These are phyloP conservation scores for Coregonus suidteri DNA, from an alignment of 2,797 vertebrate genomes.

Conservation along the genomic window DNA sequence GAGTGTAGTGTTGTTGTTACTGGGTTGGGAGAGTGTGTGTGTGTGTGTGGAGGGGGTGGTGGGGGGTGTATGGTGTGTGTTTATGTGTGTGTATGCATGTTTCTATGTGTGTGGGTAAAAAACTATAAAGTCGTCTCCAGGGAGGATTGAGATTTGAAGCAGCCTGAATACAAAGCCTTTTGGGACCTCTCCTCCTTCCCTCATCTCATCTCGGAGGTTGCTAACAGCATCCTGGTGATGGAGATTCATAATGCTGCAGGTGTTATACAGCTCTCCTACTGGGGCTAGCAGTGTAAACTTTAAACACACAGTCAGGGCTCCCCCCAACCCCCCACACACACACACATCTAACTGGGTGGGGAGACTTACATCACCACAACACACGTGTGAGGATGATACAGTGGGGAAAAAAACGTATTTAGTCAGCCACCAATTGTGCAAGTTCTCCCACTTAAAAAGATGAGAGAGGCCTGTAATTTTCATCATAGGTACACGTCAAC, in stretches of 20 bases:
- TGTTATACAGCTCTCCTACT: slow-evolving; percentile 71
- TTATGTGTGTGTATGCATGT: background rate
- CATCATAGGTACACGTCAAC: too few relatives aligned
- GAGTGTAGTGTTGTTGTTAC: slow-evolving; percentile 68
- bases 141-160: slow-evolving; percentile 65
- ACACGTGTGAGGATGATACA: slow-evolving; percentile 31
- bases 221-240: slow-evolving; percentile 59
- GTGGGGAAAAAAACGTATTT: too few relatives aligned
- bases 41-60: too few relatives aligned
- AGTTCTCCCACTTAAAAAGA: too few relatives aligned
- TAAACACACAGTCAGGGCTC: slow-evolving; percentile 55
- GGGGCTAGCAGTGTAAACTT: slow-evolving; percentile 75
- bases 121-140: slow-evolving; percentile 55
- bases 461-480: too few relatives aligned
- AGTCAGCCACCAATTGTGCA: too few relatives aligned
- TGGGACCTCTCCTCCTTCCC: slow-evolving; percentile 57
- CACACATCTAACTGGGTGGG: slow-evolving; percentile 50
- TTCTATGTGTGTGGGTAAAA: slow-evolving; percentile 16
- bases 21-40: too few relatives aligned
- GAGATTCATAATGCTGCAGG: slow-evolving; percentile 62
- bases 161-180: slow-evolving; percentile 68
- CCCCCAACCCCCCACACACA: background rate
- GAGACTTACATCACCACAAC: slow-evolving; percentile 45
- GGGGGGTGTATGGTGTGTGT: too few relatives aligned
- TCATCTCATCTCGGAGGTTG: slow-evolving; percentile 62